phyloP scores from a whole-genome alignment of 2,888 invertebrate species.

The Oscheius sp. region DNA sequence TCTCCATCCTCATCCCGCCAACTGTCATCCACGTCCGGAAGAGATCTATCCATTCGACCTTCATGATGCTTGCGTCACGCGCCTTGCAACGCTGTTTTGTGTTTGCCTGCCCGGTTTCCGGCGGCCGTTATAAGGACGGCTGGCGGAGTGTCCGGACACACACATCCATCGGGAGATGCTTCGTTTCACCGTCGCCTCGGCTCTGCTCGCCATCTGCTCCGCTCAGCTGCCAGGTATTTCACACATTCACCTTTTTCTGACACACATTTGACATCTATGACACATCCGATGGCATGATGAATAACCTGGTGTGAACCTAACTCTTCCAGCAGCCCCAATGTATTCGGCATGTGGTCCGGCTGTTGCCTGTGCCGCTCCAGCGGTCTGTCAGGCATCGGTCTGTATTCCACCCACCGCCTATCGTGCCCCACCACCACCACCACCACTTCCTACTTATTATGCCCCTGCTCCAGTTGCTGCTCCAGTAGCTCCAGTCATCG shows the following conservation, averaged over 20 bases:
- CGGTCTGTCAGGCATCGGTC: slow-evolving; percentile 57
- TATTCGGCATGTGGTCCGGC: slow-evolving; percentile 60
- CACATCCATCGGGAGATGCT: slow-evolving; percentile 32
- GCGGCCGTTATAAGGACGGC: slow-evolving; percentile 11
- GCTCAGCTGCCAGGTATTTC: slow-evolving; percentile 46
- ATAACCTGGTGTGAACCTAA: slow-evolving; percentile 14
- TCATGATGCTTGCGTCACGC: slow-evolving; percentile 29
- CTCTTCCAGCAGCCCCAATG: slow-evolving; percentile 53
- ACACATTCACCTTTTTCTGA: not conserved
- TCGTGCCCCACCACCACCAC: slow-evolving; percentile 36
- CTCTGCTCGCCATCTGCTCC: slow-evolving; percentile 36
- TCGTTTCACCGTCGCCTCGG: slow-evolving; percentile 42
- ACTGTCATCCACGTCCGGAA: too few species aligned
- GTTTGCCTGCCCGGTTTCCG: slow-evolving; percentile 29
- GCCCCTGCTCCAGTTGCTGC: slow-evolving; percentile 34
- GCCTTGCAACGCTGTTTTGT: slow-evolving; percentile 31
- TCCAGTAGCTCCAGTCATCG: slow-evolving; percentile 41
- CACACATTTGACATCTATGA: not conserved
- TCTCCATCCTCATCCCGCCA: too few species aligned
- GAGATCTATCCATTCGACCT: slow-evolving; percentile 8
- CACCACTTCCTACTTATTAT: slow-evolving; percentile 29
- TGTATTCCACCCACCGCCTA: slow-evolving; percentile 49
- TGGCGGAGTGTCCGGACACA: slow-evolving; percentile 9
- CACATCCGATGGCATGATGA: not conserved
- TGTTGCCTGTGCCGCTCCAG: slow-evolving; percentile 56